Evolutionary conservation across 2,113 vertebrate species (phyloP).

Genomic region (Laticauda colubrina): DNA sequence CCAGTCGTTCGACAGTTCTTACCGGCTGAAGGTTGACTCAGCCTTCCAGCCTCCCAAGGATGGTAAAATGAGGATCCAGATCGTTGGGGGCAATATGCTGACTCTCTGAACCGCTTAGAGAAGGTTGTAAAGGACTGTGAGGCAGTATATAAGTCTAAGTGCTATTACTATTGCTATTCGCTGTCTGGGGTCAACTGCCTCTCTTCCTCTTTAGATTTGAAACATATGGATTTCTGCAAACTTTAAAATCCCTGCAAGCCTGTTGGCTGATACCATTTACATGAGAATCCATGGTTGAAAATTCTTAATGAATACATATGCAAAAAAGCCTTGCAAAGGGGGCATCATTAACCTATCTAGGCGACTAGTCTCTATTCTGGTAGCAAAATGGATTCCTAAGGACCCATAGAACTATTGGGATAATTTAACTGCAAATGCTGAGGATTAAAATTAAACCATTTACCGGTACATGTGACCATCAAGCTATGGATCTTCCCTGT

Average conservation of each 20-base stretch:
- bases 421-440: not conserved
- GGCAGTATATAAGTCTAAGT: no score
- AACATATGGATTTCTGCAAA: not conserved
- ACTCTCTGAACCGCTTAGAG: no score
- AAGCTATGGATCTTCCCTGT: not conserved
- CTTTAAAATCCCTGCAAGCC: not conserved
- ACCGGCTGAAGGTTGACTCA: no score
- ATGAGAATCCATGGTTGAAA: not conserved
- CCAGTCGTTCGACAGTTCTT: no score
- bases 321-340: not conserved
- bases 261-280: not conserved
- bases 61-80: no score
- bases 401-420: no score
- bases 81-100: no score
- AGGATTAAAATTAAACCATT: not conserved
- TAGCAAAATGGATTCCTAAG: not conserved
- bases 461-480: not conserved
- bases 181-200: no score
- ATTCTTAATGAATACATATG: not conserved
- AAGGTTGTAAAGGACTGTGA: no score
- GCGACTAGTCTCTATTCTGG: not conserved
- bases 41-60: no score
- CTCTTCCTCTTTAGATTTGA: not conserved
- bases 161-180: not conserved
- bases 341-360: not conserved